Evolutionary conservation across 1,140 invertebrate genomes (phyloP).

Genomic region (Trachymyrmex cornetzi): DNA sequence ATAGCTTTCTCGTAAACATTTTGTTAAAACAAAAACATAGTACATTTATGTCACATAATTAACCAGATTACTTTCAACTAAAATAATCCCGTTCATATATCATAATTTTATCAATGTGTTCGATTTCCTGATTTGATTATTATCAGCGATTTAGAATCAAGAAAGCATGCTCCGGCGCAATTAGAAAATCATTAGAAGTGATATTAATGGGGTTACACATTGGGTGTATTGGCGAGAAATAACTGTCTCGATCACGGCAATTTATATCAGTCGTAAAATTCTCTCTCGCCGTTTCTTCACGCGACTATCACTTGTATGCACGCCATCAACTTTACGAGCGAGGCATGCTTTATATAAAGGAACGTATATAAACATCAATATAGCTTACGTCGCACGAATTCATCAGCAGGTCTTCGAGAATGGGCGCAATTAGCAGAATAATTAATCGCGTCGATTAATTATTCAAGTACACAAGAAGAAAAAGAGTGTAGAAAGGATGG

Average conservation of each 20-base stretch:
- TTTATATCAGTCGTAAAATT: slow-evolving; percentile 26
- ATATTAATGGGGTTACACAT: not conserved
- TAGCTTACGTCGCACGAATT: not conserved
- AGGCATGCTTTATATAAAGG: slow-evolving; percentile 1
- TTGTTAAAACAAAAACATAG: too few relatives aligned
- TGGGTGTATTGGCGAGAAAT: not conserved
- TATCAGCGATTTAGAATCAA: not conserved
- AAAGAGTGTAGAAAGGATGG: not conserved
- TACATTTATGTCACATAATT: too few relatives aligned
- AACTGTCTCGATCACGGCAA: not conserved
- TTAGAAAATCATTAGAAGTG: slow-evolving; percentile 33
- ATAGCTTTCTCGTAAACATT: too few relatives aligned
- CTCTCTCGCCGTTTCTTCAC: not conserved
- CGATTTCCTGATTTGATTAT: slow-evolving; percentile 7
- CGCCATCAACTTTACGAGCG: not conserved
- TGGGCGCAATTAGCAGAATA: not conserved
- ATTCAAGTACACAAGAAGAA: not conserved
- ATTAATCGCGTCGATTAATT: not conserved
- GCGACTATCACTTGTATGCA: not conserved
- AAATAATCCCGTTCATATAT: too few relatives aligned
- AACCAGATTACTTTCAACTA: too few relatives aligned
- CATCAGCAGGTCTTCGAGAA: not conserved
- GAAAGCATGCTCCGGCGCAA: not conserved
- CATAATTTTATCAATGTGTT: too few relatives aligned
- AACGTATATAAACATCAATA: not conserved